Conservation (phyloP, 2,113 vertebrate genomes). For the Tinamus guttatus region DNA sequence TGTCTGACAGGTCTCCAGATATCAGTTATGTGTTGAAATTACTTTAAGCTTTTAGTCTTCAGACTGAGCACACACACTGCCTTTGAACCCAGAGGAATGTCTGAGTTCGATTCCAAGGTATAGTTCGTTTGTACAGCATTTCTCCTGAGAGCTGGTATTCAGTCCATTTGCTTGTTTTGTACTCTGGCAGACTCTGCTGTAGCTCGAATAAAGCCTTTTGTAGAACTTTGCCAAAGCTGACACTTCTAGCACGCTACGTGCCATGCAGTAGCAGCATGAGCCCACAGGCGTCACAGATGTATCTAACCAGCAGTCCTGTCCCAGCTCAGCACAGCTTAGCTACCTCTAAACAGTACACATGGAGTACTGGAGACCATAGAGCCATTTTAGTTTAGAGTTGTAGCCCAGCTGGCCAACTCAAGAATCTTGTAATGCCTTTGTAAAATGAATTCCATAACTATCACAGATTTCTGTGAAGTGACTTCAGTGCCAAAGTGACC, state of each 20-base stretch:
- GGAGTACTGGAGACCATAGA: neutral
- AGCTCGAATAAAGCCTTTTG: neutral
- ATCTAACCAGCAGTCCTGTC: neutral
- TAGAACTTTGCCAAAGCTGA: neutral
- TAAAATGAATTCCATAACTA: neutral
- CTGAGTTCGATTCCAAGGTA: neutral
- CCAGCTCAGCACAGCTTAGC: neutral
- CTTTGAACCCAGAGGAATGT: neutral
- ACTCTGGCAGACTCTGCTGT: neutral
- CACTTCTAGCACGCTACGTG: neutral
- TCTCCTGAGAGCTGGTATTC: neutral
- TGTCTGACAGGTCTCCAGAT: neutral
- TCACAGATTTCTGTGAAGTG: neutral
- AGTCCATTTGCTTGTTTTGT: neutral
- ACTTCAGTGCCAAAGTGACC: neutral
- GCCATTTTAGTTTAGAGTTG: neutral
- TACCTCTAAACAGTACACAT: neutral
- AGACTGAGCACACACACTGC: neutral
- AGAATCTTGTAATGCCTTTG: neutral
- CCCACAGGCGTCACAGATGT: neutral
- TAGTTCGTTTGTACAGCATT: neutral
- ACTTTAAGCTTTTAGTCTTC: neutral
- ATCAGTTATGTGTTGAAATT: neutral
- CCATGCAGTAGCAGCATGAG: neutral
- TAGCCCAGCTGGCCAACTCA: rapidly evolving